Evolutionary conservation across 2,888 invertebrate species (phyloP).

Genomic region (Geotrupes spiniger): DNA sequence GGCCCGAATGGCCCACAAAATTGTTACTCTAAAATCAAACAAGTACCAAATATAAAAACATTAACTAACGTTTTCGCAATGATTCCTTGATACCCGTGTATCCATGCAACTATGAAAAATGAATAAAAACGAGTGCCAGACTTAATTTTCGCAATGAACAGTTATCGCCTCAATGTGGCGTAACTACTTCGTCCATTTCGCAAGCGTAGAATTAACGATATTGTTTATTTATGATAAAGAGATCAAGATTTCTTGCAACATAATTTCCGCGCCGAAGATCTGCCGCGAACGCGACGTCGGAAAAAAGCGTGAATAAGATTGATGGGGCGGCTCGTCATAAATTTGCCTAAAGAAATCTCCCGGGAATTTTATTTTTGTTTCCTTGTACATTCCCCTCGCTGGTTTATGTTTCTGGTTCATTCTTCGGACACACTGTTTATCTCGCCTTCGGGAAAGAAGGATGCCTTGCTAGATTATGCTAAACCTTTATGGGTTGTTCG

Average conservation of each 20-base stretch:
- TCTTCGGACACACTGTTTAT: slow-evolving; percentile 41
- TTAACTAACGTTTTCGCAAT: too few relatives aligned
- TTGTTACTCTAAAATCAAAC: too few relatives aligned
- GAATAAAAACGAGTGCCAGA: too few relatives aligned
- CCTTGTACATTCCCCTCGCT: slow-evolving; percentile 37
- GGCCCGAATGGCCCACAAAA: too few relatives aligned
- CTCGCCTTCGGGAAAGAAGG: slow-evolving; percentile 41
- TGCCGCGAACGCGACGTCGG: slow-evolving; percentile 13
- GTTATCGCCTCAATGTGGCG: too few relatives aligned
- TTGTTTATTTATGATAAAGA: slow-evolving; percentile 28
- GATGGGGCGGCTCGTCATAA: slow-evolving; percentile 44
- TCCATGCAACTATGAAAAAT: too few relatives aligned
- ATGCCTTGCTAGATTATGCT: slow-evolving; percentile 44
- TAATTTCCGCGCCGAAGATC: slow-evolving; percentile 15
- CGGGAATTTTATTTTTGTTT: slow-evolving; percentile 41
- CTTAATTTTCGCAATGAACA: too few relatives aligned
- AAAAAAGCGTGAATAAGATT: slow-evolving; percentile 40
- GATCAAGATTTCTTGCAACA: slow-evolving; percentile 26
- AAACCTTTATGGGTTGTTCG: slow-evolving; percentile 26
- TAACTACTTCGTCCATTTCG: too few relatives aligned
- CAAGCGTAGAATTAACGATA: slow-evolving; percentile 8
- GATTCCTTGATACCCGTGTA: too few relatives aligned
- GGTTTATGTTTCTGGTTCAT: slow-evolving; percentile 41
- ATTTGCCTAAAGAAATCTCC: slow-evolving; percentile 46
- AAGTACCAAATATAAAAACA: too few relatives aligned